Base-by-base conservation (phyloP, 92 coral and sea anemone genomes). In the Porites cylindrica region DNA sequence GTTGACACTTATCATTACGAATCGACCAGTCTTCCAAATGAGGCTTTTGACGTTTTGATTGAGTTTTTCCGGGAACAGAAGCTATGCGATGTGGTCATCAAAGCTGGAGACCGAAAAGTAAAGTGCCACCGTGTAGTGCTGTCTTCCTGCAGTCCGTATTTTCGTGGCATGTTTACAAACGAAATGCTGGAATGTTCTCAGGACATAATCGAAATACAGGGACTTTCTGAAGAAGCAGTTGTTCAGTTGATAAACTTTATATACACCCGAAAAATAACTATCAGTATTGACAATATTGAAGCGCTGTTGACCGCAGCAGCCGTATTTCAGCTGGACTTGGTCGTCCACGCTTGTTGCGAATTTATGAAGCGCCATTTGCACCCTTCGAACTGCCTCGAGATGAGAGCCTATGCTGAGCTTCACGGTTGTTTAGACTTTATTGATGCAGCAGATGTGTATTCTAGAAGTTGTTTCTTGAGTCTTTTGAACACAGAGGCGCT, bases 111-210 rank as follows among this genome's bases (percentile, higher is more conserved):
- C 50, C 85, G 86, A 64, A 95, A 90, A 76, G 89, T 97, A 1
- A 94, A 87, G 59, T 96, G 98, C 67, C 99, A 97, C 78, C 98
- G 99, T 4, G 96, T 97, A 32, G 93, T 97, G 70, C 77, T 97
- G 83, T 98, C 99, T 26, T 91, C 98, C 4, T 94, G 98, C 75
- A 95, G 99, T 76, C 91, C 98, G 4, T 97, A 97, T 77, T 97
- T 97, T 75, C 98, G 96, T 18, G 96, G 98, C 38, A 97, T 97
- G 99, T 97, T 97, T 77, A 97, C 97, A 54, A 97, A 90, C 80
- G 91, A 94, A 72, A 97, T 97, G 99, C 82, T 91, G 2, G 99
- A 97, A 73, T 88, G 96, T 12, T 82, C 89, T 18, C 91, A 95
- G 70, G 96, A 95, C 59, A 84, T 86, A 9, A 85, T 97, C 72